These are phyloP conservation scores for Trachurus trachurus DNA, from an alignment of 2,797 vertebrate genomes.

Conservation along the genomic window DNA sequence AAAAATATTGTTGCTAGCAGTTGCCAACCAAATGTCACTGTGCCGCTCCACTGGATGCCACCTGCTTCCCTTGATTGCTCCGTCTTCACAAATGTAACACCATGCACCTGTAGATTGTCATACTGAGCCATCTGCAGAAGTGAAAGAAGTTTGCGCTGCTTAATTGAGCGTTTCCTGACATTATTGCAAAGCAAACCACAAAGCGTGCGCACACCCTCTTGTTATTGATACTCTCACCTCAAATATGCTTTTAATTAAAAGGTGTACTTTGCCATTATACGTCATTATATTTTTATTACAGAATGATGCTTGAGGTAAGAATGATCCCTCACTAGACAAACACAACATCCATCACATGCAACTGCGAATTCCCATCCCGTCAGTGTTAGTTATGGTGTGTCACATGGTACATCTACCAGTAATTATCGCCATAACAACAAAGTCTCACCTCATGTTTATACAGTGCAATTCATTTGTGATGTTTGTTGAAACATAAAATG, in stretches of 20 bases:
- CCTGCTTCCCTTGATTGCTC: constrained; percentile 4
- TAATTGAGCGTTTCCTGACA: constrained; percentile 18
- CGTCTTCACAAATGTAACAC: neutral
- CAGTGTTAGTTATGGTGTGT: neutral
- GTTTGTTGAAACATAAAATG: constrained; percentile 26
- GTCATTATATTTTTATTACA: neutral
- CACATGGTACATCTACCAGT: neutral
- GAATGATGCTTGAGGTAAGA: neutral
- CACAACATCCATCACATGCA: neutral
- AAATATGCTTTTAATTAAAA: constrained; percentile 27
- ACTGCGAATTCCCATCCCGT: neutral
- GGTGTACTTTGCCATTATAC: neutral
- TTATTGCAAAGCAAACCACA: constrained; percentile 22
- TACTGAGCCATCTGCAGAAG: neutral
- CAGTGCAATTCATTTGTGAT: neutral
- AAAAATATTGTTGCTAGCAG: neutral
- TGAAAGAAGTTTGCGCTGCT: neutral
- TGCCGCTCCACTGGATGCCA: constrained; percentile 1
- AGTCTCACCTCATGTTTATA: neutral
- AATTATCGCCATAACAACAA: neutral
- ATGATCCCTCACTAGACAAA: neutral
- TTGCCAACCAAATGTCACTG: constrained; percentile 10
- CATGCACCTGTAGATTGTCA: constrained; percentile 8
- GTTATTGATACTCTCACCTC: constrained; percentile 15
- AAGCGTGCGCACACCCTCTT: neutral